A percentile compares a stretch with the other conserved stretches of the same genome.
phyloP scores from a whole-genome alignment of 2,888 invertebrate genomes.

The Dynastes hyllus region DNA sequence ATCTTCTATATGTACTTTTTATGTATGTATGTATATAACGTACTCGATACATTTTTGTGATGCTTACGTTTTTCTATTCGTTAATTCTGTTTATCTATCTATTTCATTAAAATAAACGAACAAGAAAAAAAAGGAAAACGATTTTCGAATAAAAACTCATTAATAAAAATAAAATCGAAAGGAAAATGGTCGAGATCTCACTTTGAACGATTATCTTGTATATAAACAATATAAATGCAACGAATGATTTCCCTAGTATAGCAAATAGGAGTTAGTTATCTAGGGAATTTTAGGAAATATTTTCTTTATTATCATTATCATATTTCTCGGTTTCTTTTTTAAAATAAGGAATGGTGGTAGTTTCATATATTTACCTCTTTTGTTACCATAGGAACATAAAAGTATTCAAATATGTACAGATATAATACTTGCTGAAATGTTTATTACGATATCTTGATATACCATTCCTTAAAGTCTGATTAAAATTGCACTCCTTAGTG shows the following conservation, averaged over 20 bases:
- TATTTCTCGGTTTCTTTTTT: background rate
- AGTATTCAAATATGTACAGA: background rate
- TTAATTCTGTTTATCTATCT: background rate
- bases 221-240: constrained; percentile 60
- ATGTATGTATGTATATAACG: background rate
- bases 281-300: background rate
- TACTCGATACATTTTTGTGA: background rate
- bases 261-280: constrained; percentile 45
- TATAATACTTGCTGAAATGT: background rate
- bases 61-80: background rate
- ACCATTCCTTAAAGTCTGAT: no score
- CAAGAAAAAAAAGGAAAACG: background rate
- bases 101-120: background rate
- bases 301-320: background rate
- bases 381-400: constrained; percentile 9
- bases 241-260: background rate
- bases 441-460: background rate
- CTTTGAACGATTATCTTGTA: constrained; percentile 4
- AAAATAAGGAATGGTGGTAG: constrained; percentile 13
- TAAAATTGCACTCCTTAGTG: no score
- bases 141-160: background rate
- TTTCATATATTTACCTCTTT: background rate
- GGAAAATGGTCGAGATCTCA: constrained; percentile 55
- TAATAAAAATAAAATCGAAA: constrained; percentile 19
- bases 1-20: constrained; percentile 6